These are phyloP conservation scores for Stegophylla sp. DNA, from an alignment of 2,888 invertebrate genomes.

Conservation along the genomic window DNA sequence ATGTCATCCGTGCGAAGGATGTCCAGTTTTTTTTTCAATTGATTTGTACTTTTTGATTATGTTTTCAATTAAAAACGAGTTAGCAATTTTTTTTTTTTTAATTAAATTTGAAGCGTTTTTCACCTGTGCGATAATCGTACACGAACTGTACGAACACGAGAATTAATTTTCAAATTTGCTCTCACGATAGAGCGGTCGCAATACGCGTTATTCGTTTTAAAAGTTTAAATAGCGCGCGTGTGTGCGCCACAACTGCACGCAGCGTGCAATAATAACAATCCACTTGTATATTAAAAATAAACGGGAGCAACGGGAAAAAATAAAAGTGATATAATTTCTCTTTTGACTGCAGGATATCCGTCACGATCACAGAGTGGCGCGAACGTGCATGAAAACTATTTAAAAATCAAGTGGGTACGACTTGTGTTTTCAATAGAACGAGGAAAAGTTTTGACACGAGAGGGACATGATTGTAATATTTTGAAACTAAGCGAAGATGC, in stretches of 20 bases:
- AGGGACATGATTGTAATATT: too few species aligned
- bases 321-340: slow-evolving; percentile 45
- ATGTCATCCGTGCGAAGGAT: too few species aligned
- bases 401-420: too few species aligned
- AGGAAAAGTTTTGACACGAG: too few species aligned
- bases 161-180: slow-evolving; percentile 2
- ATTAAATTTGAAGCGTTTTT: too few species aligned
- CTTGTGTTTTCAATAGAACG: too few species aligned
- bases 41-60: too few species aligned
- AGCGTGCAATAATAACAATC: background rate
- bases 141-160: slow-evolving; percentile 23
- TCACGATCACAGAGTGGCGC: background rate
- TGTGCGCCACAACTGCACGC: background rate
- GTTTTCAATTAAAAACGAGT: too few species aligned
- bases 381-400: background rate
- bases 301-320: slow-evolving; percentile 30
- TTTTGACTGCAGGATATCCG: slow-evolving; percentile 33
- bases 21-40: too few species aligned
- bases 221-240: slow-evolving; percentile 8
- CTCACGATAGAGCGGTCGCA: background rate
- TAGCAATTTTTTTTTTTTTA: too few species aligned
- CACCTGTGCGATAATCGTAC: background rate
- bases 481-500: too few species aligned
- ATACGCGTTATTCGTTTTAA: slow-evolving; percentile 14
- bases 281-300: slow-evolving; percentile 13